Conservation (phyloP, 2,888 invertebrate genomes). For the Drosophila longiperda region DNA sequence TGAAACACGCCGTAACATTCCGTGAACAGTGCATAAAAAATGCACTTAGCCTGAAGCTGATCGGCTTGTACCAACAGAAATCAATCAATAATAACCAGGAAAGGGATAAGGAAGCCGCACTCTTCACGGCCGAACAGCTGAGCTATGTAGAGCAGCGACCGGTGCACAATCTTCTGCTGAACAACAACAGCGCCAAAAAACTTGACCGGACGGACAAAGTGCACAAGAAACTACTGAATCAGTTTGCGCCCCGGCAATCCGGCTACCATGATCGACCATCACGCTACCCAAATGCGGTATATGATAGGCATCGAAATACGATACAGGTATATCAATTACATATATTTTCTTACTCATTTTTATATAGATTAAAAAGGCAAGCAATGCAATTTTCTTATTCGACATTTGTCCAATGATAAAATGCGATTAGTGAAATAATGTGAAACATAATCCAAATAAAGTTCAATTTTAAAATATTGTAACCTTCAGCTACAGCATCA, state of each 20-base stretch:
- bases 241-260: slow-evolving; percentile 30
- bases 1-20: slow-evolving; percentile 84
- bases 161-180: slow-evolving; percentile 76
- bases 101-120: slow-evolving; percentile 49
- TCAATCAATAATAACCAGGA: slow-evolving; percentile 27
- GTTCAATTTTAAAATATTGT: not conserved
- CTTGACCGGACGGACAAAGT: slow-evolving; percentile 73
- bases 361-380: not conserved
- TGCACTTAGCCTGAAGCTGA: slow-evolving; percentile 76
- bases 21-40: slow-evolving; percentile 83
- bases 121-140: slow-evolving; percentile 77
- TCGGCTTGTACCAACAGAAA: slow-evolving; percentile 60
- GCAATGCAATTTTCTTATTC: not conserved
- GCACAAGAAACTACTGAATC: slow-evolving; percentile 71
- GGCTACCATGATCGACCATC: slow-evolving; percentile 53
- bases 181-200: slow-evolving; percentile 54
- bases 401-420: not conserved
- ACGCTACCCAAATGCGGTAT: slow-evolving; percentile 78
- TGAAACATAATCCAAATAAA: not conserved
- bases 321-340: slow-evolving; percentile 18
- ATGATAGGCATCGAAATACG: slow-evolving; percentile 69
- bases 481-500: not conserved
- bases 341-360: not conserved
- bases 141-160: slow-evolving; percentile 75
- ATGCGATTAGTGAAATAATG: not conserved